A percentile compares a stretch with the other conserved stretches of the same genome.
Evolutionary conservation across 2,113 vertebrate species (phyloP).

Genomic region (Cyanoramphus novaezelandiae): DNA sequence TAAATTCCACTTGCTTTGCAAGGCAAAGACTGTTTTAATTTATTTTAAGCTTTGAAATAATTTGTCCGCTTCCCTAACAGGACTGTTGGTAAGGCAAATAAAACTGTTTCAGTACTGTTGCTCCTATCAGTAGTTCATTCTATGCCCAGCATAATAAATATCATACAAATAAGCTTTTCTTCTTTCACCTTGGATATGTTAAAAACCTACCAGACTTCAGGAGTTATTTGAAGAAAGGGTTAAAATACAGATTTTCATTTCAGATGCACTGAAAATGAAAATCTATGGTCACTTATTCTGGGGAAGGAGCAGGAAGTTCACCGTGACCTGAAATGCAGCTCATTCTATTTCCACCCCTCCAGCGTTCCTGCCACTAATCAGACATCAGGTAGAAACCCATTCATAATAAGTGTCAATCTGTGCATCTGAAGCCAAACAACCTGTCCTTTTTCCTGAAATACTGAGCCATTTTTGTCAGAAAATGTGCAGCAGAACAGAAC

Average conservation of each 20-base stretch:
- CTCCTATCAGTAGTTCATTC: rapidly evolving
- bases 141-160: background rate
- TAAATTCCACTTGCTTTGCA: background rate
- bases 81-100: background rate
- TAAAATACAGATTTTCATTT: background rate
- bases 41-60: background rate
- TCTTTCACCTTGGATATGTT: background rate
- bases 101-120: background rate
- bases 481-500: rapidly evolving
- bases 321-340: rapidly evolving
- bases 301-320: background rate
- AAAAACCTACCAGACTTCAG: background rate
- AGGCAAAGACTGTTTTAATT: background rate
- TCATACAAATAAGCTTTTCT: background rate
- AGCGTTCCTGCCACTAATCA: background rate
- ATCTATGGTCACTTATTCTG: background rate
- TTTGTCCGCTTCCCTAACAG: background rate
- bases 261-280: background rate
- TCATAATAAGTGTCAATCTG: rapidly evolving
- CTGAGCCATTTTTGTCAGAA: background rate
- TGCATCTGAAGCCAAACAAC: background rate
- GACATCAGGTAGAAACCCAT: background rate
- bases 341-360: background rate
- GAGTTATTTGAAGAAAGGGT: background rate
- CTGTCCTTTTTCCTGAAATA: background rate